These are phyloP conservation scores for Diplodus sargus DNA, from an alignment of 2,797 vertebrate species.

Conservation along the genomic window DNA sequence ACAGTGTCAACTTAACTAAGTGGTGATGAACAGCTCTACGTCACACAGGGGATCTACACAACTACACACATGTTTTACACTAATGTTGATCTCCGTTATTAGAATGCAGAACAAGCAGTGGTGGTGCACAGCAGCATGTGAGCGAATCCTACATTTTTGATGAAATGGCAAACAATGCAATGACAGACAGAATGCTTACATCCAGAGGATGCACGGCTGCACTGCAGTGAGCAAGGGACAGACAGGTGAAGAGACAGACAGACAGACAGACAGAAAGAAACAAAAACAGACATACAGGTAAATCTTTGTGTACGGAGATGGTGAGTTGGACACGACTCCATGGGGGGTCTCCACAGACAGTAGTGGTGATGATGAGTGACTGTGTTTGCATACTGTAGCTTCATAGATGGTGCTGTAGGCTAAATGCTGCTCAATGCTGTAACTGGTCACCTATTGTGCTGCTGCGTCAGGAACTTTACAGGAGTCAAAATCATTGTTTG, in stretches of 20 bases:
- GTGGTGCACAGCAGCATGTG: slow-evolving; percentile 35
- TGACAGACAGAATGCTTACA: slow-evolving; percentile 78
- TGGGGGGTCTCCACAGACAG: slow-evolving; percentile 5
- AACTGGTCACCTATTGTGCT: neutral
- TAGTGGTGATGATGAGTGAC: neutral
- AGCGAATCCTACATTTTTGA: slow-evolving; percentile 34
- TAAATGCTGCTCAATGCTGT: slow-evolving; percentile 1
- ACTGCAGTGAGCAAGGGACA: slow-evolving; percentile 73
- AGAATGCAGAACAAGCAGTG: slow-evolving; percentile 49
- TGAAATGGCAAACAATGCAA: slow-evolving; percentile 62
- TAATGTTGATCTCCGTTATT: slow-evolving; percentile 51
- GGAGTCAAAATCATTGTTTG: neutral
- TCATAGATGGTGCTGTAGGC: neutral
- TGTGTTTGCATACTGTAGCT: slow-evolving; percentile 13
- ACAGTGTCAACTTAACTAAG: slow-evolving; percentile 33
- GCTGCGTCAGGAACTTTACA: neutral
- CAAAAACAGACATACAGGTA: slow-evolving; percentile 70
- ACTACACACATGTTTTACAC: slow-evolving; percentile 29
- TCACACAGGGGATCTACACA: slow-evolving; percentile 27
- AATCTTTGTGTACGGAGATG: slow-evolving; percentile 49
- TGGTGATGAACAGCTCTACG: slow-evolving; percentile 13
- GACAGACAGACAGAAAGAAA: slow-evolving; percentile 70
- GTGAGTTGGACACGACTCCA: slow-evolving; percentile 33
- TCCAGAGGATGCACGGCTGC: slow-evolving; percentile 75
- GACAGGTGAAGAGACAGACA: slow-evolving; percentile 71